Percentiles rank a stretch among this genome's conserved stretches.
phyloP scores from a whole-genome alignment of 2,113 vertebrate genomes.

The Coptodon bakossiorum region DNA sequence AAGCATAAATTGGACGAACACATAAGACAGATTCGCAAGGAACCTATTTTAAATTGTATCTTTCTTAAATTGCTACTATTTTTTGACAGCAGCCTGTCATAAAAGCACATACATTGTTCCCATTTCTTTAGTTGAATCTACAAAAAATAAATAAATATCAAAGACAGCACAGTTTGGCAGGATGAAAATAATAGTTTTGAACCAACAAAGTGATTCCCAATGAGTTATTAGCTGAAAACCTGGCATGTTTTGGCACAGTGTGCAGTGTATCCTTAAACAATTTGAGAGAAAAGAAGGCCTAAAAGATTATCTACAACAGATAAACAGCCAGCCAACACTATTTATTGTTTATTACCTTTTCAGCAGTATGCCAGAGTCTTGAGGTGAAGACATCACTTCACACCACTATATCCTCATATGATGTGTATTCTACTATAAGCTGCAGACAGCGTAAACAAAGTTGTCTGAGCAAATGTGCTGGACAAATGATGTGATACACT shows the following conservation, averaged over 20 bases:
- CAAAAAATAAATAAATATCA: background rate
- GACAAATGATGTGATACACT: background rate
- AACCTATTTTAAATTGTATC: background rate
- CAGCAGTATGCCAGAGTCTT: background rate
- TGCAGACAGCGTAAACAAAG: accelerated
- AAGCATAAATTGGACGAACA: background rate
- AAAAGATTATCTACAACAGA: background rate
- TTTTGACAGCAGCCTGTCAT: background rate
- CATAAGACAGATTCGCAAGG: background rate
- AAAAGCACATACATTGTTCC: background rate
- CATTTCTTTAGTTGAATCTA: background rate
- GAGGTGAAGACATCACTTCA: background rate
- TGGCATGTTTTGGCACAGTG: background rate
- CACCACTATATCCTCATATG: background rate
- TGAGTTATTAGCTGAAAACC: background rate
- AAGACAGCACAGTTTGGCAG: background rate
- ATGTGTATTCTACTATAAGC: background rate
- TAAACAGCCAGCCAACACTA: accelerated
- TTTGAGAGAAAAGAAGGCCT: background rate
- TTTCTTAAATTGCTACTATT: background rate
- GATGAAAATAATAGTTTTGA: background rate
- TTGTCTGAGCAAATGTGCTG: background rate
- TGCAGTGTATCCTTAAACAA: background rate
- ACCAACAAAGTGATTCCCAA: background rate
- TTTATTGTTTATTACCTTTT: background rate